These are phyloP conservation scores for Ascidia mentula DNA, from an alignment of 23 tunicate species.

Conservation along the genomic window DNA sequence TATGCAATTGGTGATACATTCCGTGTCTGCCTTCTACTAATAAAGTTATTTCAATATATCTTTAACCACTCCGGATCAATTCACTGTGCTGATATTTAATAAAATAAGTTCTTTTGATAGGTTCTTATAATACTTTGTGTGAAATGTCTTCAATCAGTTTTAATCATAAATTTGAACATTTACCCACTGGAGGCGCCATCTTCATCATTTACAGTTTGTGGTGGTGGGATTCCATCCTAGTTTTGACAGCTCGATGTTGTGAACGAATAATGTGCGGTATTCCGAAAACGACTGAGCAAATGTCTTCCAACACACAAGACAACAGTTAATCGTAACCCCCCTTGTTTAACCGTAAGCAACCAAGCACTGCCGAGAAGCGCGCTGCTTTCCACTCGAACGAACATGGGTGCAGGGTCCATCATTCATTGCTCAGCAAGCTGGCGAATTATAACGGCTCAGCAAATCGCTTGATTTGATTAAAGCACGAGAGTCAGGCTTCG, in stretches of 20 bases:
- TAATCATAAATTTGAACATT: too few species aligned
- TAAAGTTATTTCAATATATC: too few species aligned
- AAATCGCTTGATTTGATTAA: constrained; percentile 4
- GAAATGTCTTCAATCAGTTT: too few species aligned
- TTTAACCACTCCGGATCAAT: too few species aligned
- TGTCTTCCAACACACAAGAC: neutral
- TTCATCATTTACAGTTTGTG: too few species aligned
- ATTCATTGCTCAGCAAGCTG: neutral
- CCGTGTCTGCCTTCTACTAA: too few species aligned
- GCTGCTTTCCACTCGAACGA: neutral
- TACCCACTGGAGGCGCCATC: too few species aligned
- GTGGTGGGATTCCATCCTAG: too few species aligned
- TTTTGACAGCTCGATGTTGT: neutral
- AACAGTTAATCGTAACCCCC: neutral
- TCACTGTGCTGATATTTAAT: too few species aligned
- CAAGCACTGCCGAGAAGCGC: neutral
- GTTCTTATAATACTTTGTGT: too few species aligned
- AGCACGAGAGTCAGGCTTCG: neutral
- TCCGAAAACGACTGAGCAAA: neutral
- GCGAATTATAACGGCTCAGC: constrained; percentile 4
- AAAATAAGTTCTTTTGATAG: too few species aligned
- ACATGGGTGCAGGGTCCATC: neutral
- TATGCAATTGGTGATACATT: too few species aligned
- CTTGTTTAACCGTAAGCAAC: neutral
- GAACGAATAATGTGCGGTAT: neutral